Base-by-base conservation (phyloP, 2,888 invertebrate genomes). In the Drosophila tanythrix region DNA sequence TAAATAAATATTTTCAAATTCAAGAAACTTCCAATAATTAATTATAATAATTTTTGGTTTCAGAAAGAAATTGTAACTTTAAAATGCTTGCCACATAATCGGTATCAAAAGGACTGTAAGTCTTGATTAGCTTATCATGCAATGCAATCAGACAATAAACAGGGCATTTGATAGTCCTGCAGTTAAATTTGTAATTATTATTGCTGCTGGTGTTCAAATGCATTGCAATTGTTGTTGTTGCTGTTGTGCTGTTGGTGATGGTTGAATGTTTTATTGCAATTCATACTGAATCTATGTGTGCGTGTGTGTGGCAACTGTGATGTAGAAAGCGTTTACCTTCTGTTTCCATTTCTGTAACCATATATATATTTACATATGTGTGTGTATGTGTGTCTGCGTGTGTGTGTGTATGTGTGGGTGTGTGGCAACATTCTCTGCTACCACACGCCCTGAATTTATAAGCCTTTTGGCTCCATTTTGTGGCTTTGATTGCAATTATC, bases 401-500 rank as follows among this genome's bases (percentile, higher is more conserved):
- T 40, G 18, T 53, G 43, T 46, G 29, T 48, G 52, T 66, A 52
- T 33, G 21, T 51, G 59, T 51, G 43, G 48, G 43, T 57, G 52
- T 57, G 60, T 36, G 61, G 72, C 67, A 74, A 11, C 43, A 73
- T 58, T 48, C 43, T 33, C 35, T n/a, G 21, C 52, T 51, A 43
- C n/a, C 51, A 56, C 60, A 70, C 73, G 71, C 75, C 86, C 86
- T 79, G 81, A 90, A 81, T 83, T 89, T 83, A 81, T 81, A 90
- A 90, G 90, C 90, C 86, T 85, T 86, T 89, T 79, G 86, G 86
- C 88, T 73, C 82, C 90, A 87, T 82, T 88, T 88, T 92, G 91
- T 84, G 90, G 88, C 83, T 88, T 88, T 88, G 82, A 87, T 83
- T 86, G 89, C 91, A 91, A 92, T 91, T 91, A 92, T 92, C 89